Base-by-base conservation (phyloP, 2,797 vertebrate species). In the Pelochelys cantorii region DNA sequence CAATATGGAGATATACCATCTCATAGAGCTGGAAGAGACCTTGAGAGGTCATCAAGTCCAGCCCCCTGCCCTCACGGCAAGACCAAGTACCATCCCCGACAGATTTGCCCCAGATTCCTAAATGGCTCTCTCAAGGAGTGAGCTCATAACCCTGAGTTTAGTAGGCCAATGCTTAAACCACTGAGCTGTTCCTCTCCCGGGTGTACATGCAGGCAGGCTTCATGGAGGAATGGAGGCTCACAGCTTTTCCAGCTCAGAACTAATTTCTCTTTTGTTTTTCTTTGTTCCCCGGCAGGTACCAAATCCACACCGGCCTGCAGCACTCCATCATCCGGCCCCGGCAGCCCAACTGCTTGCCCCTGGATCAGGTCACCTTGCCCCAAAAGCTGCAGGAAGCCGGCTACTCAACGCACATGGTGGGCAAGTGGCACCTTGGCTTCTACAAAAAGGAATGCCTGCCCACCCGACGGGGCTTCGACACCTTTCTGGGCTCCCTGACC, bases 381-480 rank as follows among this genome's bases (percentile, higher is more conserved):
- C 99, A 99, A 98, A 99, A 98, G 90, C 98, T 99, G 65, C 99
- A 99, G 97, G 98, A 99, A 94, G 98, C 98, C 0, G 99, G 99
- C 77, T 99, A 99, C 94, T 98, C 99, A 90, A 99, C 99, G 0
- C 99, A 99, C 97, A 99, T 99, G 99, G 99, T 99, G 20, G 99
- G 99, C 83, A 99, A 99, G 93, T 99, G 99, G 99, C 99, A 99
- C 94, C 97, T 99, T 89, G 99, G 99, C 62, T 99, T 99, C 97
- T 99, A 99, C 97, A 99, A 99, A 96, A 99, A 99, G 93, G 99
- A 99, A 68, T 99, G 99, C 89, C 97, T 99, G 93, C 99, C 99
- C 74, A 99, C 99, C 1, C 98, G 99, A 1, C 98, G 99, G 1
- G 99, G 99, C 86, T 99, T 99, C 0, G 98, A 99, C 97, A 99